Percentiles rank a stretch among this genome's conserved stretches.
These are phyloP conservation scores for Bagarius yarrelli DNA, from an alignment of 2,113 vertebrate species.

Conservation along the genomic window DNA sequence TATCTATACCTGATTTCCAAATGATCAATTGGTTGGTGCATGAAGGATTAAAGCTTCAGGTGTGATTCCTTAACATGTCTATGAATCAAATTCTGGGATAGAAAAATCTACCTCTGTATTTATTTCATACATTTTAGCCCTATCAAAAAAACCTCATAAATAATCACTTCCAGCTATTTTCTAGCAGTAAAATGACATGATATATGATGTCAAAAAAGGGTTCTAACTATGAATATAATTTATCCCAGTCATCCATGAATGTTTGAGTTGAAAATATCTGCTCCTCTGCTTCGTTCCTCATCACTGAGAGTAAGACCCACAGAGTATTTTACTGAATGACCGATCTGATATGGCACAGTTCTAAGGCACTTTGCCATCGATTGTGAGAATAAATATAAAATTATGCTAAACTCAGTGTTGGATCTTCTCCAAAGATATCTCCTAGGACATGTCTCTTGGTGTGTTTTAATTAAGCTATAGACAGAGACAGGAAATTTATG, in stretches of 20 bases:
- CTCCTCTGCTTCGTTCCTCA: background rate
- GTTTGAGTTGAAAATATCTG: background rate
- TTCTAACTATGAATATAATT: no score
- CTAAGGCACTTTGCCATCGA: slow-evolving; percentile 16
- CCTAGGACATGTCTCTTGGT: slow-evolving; percentile 26
- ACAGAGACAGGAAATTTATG: background rate
- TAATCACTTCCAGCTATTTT: background rate
- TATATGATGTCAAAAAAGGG: background rate
- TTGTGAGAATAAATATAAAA: background rate
- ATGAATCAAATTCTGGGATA: background rate
- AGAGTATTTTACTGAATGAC: background rate
- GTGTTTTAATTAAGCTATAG: slow-evolving; percentile 20
- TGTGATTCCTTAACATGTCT: background rate
- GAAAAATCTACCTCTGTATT: background rate
- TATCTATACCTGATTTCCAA: no score
- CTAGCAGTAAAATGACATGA: background rate
- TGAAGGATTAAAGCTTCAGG: background rate
- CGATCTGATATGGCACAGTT: background rate
- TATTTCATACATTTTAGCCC: background rate
- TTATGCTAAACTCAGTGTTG: slow-evolving; percentile 18
- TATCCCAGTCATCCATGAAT: background rate
- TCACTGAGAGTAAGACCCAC: background rate
- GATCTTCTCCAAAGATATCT: slow-evolving; percentile 29
- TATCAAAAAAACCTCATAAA: background rate
- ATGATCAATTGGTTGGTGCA: background rate